A percentile compares a stretch with the other conserved stretches of the same genome.
Conservation (phyloP, 1,140 invertebrate species). For the Drosophila sechellia region DNA sequence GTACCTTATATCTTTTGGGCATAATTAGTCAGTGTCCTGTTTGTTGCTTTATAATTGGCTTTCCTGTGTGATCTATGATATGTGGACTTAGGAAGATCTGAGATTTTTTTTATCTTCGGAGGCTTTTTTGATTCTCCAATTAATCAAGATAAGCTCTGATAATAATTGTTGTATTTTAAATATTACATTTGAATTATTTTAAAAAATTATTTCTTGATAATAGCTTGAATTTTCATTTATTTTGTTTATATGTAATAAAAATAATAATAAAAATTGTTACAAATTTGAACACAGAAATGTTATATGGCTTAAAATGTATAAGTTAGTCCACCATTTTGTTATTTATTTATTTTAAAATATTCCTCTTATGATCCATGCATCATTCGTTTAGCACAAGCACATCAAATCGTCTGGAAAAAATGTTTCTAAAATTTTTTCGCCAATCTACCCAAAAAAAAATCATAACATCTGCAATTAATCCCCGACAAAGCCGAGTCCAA, state of each 20-base stretch:
- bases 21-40: slow-evolving; percentile 71
- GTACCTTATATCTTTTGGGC: slow-evolving; percentile 19
- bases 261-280: no score
- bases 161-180: neutral
- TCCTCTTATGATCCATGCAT: slow-evolving; percentile 8
- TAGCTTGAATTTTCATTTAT: no score
- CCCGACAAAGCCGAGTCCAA: slow-evolving; percentile 40
- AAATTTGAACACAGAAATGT: no score
- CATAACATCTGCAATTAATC: slow-evolving; percentile 82
- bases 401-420: slow-evolving; percentile 72
- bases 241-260: no score
- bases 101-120: neutral
- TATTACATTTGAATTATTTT: neutral
- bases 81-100: slow-evolving; percentile 37
- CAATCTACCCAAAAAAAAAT: slow-evolving; percentile 57
- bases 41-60: slow-evolving; percentile 65
- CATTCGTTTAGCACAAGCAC: slow-evolving; percentile 32
- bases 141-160: neutral
- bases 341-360: slow-evolving; percentile 1
- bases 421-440: slow-evolving; percentile 46
- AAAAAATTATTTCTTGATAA: neutral
- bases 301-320: neutral
- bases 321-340: slow-evolving; percentile 8
- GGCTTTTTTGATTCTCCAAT: neutral
- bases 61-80: slow-evolving; percentile 26